Conservation (phyloP, 37 sponge, comb jelly and placozoan genomes). For the Tethya wilhelma region DNA sequence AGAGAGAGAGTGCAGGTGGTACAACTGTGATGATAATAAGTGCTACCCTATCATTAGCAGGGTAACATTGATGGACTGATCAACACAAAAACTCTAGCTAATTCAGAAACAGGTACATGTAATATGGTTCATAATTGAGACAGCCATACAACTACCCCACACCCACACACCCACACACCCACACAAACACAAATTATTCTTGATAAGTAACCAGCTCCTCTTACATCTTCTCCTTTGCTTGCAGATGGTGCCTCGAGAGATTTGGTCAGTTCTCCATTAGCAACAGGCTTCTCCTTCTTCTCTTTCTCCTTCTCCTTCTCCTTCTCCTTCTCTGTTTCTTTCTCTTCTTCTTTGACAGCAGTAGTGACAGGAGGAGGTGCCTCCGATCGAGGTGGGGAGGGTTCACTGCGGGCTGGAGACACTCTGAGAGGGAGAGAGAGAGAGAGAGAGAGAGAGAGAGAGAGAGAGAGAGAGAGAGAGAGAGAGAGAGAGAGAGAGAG, state of each 20-base stretch:
- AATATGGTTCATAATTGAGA: too few relatives aligned
- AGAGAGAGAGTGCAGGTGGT: background rate
- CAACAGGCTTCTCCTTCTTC: background rate
- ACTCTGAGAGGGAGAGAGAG: conserved; percentile 17
- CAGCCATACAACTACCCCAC: background rate
- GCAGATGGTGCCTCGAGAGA: too few relatives aligned
- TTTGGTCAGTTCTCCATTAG: background rate
- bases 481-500: conserved; percentile 17
- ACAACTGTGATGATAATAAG: too few relatives aligned
- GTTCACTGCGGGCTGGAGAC: background rate
- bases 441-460: conserved; percentile 37
- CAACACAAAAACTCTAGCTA: too few relatives aligned
- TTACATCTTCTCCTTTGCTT: background rate
- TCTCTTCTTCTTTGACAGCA: background rate
- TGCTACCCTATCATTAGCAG: too few relatives aligned
- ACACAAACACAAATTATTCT: background rate
- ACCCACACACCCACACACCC: background rate
- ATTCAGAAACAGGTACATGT: too few relatives aligned
- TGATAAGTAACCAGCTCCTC: background rate
- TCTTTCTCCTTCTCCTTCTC: conserved; percentile 14
- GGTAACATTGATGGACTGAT: too few relatives aligned
- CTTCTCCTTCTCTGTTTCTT: conserved; percentile 7
- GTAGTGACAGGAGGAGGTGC: background rate
- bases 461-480: conserved; percentile 31
- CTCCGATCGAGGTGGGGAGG: background rate